Conservation (phyloP, 2,113 vertebrate species). For the Panurus biarmicus region DNA sequence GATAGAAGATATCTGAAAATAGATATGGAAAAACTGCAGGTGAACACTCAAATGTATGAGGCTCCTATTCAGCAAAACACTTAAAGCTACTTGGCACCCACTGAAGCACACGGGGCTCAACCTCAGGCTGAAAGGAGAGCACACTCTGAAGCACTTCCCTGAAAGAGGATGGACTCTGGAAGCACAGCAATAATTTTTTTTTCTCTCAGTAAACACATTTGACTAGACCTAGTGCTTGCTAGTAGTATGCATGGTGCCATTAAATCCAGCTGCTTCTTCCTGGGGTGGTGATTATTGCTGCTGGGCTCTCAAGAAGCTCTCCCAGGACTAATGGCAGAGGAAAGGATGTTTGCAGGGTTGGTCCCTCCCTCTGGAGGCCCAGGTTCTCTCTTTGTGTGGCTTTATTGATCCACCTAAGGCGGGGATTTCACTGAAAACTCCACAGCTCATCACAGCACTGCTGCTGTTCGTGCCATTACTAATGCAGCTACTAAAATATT, state of each 20-base stretch:
- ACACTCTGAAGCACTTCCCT: neutral
- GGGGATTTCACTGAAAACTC: slow-evolving; percentile 10
- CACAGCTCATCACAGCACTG: neutral
- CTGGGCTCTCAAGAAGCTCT: neutral
- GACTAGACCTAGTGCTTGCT: neutral
- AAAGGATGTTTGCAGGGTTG: neutral
- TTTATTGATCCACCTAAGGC: neutral
- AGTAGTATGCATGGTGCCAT: neutral
- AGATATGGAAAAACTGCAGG: neutral
- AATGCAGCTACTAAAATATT: neutral
- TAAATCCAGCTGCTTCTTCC: neutral
- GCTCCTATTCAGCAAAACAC: neutral
- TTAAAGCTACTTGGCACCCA: neutral
- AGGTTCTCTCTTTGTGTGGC: neutral
- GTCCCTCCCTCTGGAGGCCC: neutral
- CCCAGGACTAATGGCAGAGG: neutral
- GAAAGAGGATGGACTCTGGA: neutral
- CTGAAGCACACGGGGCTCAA: neutral
- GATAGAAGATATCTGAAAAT: neutral
- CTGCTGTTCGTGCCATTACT: neutral
- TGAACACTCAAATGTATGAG: rapidly evolving
- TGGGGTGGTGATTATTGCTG: neutral
- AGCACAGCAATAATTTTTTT: neutral
- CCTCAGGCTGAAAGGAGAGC: neutral
- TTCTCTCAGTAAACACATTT: neutral